Conservation (phyloP, 2,113 vertebrate species). For the Callocephalon fimbriatum region DNA sequence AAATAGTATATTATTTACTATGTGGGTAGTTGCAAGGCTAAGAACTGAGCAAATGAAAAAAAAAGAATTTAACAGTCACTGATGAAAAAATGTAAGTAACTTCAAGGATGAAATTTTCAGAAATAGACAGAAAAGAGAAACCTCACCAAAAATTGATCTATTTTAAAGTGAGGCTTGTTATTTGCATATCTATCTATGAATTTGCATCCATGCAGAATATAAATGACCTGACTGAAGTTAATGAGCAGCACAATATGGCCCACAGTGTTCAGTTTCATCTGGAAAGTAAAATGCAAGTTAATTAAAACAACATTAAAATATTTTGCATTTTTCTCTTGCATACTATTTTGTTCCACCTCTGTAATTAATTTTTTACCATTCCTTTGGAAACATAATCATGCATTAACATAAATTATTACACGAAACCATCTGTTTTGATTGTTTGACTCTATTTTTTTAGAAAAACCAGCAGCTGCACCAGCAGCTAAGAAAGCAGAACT, state of each 20-base stretch:
- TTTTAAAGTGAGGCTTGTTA: neutral
- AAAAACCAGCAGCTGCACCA: conserved; percentile 80
- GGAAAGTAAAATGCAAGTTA: neutral
- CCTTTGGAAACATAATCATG: neutral
- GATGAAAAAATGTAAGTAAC: neutral
- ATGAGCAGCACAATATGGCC: neutral
- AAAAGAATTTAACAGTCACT: neutral
- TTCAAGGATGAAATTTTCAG: neutral
- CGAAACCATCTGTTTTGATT: neutral
- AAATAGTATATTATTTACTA: neutral
- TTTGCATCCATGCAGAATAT: neutral
- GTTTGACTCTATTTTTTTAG: conserved; percentile 70
- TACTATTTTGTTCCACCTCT: neutral
- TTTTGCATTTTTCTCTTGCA: neutral
- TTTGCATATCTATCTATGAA: neutral
- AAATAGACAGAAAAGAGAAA: neutral
- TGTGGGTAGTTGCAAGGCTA: neutral
- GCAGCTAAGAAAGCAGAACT: conserved; percentile 80
- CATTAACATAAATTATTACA: neutral
- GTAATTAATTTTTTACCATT: neutral
- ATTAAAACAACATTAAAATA: neutral
- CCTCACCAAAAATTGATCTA: neutral
- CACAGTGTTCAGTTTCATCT: neutral
- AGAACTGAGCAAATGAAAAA: neutral
- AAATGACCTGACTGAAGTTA: neutral